phyloP scores from a whole-genome alignment of 2,797 vertebrate genomes.

The Okamejei kenojei region DNA sequence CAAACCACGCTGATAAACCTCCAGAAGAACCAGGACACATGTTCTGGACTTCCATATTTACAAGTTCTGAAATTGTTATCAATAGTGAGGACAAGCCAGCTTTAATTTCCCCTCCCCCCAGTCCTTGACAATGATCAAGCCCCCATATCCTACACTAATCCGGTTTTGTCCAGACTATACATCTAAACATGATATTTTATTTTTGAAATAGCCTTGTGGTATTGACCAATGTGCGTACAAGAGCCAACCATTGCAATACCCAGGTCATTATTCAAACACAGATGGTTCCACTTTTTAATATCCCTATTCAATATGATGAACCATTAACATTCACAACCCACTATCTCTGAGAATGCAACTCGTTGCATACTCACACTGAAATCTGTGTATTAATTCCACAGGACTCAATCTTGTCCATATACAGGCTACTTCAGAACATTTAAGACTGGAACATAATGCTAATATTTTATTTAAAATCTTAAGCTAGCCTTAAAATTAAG shows the following conservation, averaged over 20 bases:
- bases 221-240: neutral
- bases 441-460: neutral
- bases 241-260: neutral
- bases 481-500: neutral
- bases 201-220: neutral
- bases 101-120: too few relatives aligned
- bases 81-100: neutral
- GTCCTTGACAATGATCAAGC: neutral
- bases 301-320: neutral
- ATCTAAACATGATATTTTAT: neutral
- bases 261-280: neutral
- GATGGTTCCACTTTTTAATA: neutral
- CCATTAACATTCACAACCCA: neutral
- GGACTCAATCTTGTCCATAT: neutral
- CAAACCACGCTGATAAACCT: too few relatives aligned
- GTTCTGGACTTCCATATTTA: too few relatives aligned
- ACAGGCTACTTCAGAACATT: neutral
- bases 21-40: too few relatives aligned
- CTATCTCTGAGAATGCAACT: neutral
- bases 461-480: neutral
- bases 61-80: neutral
- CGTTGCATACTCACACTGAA: neutral
- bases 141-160: neutral
- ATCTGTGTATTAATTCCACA: neutral
- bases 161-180: neutral